phyloP scores from a whole-genome alignment of 2,113 vertebrate species.

The Bambusicola thoracicus region DNA sequence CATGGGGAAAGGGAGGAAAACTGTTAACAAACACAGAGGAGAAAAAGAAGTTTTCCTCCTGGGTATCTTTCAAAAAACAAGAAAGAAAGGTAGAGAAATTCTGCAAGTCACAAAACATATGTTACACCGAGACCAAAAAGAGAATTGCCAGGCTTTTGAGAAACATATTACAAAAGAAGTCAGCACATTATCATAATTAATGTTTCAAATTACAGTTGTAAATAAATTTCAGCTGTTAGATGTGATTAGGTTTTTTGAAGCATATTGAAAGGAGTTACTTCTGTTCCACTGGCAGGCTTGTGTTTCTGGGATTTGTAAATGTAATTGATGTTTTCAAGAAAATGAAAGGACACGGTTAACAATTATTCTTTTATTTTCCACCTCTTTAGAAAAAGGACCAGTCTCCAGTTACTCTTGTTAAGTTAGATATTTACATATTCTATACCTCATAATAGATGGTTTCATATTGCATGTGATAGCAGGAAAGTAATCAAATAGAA shows the following conservation, averaged over 20 bases:
- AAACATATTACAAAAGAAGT: constrained; percentile 58
- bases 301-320: constrained; percentile 69
- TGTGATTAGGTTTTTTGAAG: constrained; percentile 66
- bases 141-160: constrained; percentile 28
- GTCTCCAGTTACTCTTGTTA: constrained; percentile 56
- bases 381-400: constrained; percentile 64
- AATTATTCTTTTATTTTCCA: constrained; percentile 76
- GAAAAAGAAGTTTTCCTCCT: background rate
- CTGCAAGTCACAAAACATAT: constrained; percentile 50
- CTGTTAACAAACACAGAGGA: background rate
- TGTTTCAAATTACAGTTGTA: constrained; percentile 72
- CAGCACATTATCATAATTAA: constrained; percentile 64
- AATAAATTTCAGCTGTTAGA: constrained; percentile 72
- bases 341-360: constrained; percentile 73
- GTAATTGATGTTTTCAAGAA: constrained; percentile 76
- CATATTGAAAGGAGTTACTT: constrained; percentile 74
- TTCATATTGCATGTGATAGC: constrained; percentile 62
- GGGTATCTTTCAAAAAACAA: background rate
- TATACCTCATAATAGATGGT: constrained; percentile 69
- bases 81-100: constrained; percentile 10
- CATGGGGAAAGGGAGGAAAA: background rate
- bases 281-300: constrained; percentile 61
- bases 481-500: constrained; percentile 59
- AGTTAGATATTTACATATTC: constrained; percentile 72
- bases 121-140: constrained; percentile 27